Evolutionary conservation across 2,888 invertebrate genomes (phyloP).

Genomic region (Eupithecia pulchellata): DNA sequence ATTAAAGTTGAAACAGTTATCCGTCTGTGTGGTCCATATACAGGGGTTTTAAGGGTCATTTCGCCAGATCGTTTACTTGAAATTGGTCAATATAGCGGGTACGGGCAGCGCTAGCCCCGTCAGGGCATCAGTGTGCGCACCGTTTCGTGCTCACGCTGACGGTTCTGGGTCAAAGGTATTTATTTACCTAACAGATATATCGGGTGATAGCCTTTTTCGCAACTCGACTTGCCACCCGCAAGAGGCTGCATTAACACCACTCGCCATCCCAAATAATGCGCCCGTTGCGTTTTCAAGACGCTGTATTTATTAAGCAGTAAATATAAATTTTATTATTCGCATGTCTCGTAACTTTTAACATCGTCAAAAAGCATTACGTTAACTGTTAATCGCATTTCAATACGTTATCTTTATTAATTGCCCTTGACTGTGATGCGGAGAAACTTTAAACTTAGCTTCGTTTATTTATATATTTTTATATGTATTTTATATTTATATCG

Average conservation of each 20-base stretch:
- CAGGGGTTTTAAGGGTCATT: slow-evolving; percentile 41
- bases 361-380: slow-evolving; percentile 70
- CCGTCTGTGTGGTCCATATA: slow-evolving; percentile 42
- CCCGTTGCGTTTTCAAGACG: slow-evolving; percentile 50
- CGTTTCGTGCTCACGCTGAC: slow-evolving; percentile 63
- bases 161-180: slow-evolving; percentile 75
- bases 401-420: slow-evolving; percentile 71
- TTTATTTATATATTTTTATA: not conserved
- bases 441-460: slow-evolving; percentile 47
- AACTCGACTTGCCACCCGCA: slow-evolving; percentile 58
- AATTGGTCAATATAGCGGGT: slow-evolving; percentile 54
- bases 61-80: slow-evolving; percentile 43
- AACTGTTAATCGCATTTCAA: slow-evolving; percentile 71
- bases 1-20: slow-evolving; percentile 35
- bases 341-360: slow-evolving; percentile 61
- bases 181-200: slow-evolving; percentile 72
- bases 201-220: slow-evolving; percentile 63
- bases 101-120: slow-evolving; percentile 39
- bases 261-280: slow-evolving; percentile 52
- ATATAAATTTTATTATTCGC: slow-evolving; percentile 67
- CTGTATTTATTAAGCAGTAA: slow-evolving; percentile 69
- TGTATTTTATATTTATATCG: too few species aligned
- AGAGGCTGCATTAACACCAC: slow-evolving; percentile 55
- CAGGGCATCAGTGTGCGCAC: slow-evolving; percentile 60
- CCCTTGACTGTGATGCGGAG: slow-evolving; percentile 62